phyloP scores from a whole-genome alignment of 2,888 invertebrate genomes.

The Agrotis segetum region DNA sequence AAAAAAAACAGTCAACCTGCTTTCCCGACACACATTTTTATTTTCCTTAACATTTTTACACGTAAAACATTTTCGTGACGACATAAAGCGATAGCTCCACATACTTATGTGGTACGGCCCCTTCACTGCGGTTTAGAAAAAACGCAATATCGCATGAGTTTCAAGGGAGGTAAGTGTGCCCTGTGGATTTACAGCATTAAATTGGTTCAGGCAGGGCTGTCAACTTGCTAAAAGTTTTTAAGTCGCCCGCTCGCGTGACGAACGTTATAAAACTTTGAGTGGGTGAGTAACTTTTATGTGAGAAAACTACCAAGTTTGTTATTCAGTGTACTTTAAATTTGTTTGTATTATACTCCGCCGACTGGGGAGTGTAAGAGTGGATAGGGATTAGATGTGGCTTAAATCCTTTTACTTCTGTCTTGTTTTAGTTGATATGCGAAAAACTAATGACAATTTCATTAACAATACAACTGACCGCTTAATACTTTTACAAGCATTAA shows the following conservation, averaged over 20 bases:
- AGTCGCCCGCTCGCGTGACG: conserved; percentile 74
- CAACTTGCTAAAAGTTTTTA: conserved; percentile 76
- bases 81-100: conserved; percentile 74
- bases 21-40: conserved; percentile 65
- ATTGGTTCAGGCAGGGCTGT: conserved; percentile 87
- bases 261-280: conserved; percentile 70
- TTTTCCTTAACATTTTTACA: conserved; percentile 70
- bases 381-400: conserved; percentile 22
- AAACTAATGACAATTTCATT: not conserved
- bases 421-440: not conserved
- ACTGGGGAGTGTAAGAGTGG: conserved; percentile 27
- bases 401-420: conserved; percentile 24
- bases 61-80: conserved; percentile 77
- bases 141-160: conserved; percentile 90
- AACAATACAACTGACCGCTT: not conserved
- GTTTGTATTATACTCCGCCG: conserved; percentile 66
- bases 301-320: conserved; percentile 68
- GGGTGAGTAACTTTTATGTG: conserved; percentile 68
- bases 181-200: conserved; percentile 89
- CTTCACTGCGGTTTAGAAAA: conserved; percentile 84
- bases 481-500: not conserved
- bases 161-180: conserved; percentile 88
- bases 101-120: conserved; percentile 68
- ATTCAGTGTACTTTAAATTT: conserved; percentile 67
- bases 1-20: conserved; percentile 56